Percentiles rank a stretch among this genome's conserved stretches.
phyloP scores from a whole-genome alignment of 2,113 vertebrate species.

The Crotalus viridis region DNA sequence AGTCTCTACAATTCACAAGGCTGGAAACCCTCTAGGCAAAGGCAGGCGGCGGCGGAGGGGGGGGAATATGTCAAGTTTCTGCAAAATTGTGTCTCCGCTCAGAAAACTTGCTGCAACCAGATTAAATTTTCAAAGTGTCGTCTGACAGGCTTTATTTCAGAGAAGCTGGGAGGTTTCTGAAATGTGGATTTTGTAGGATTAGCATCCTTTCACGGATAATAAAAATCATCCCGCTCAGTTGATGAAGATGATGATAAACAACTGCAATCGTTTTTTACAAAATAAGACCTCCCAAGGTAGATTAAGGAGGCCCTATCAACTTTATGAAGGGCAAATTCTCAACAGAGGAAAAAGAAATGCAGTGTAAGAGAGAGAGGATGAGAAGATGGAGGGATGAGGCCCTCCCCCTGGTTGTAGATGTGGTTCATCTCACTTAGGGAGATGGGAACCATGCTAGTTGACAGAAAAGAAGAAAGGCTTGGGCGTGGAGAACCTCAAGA shows the following conservation, averaged over 20 bases:
- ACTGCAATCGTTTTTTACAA: background rate
- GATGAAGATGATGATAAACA: background rate
- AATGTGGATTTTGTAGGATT: conserved; percentile 72
- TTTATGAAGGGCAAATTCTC: conserved; percentile 13
- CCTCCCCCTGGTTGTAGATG: background rate
- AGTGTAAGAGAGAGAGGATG: background rate
- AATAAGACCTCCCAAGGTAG: conserved; percentile 66
- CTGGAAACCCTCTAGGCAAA: background rate
- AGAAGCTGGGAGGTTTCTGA: conserved; percentile 67
- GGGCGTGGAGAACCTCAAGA: background rate
- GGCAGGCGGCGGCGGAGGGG: background rate
- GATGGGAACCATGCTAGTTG: background rate
- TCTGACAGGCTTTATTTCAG: conserved; percentile 68
- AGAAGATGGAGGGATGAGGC: background rate
- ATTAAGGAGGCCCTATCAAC: conserved; percentile 34
- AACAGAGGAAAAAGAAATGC: background rate
- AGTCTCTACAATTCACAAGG: background rate
- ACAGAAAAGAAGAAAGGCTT: background rate
- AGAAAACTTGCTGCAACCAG: conserved; percentile 35
- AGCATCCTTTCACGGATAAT: conserved; percentile 59
- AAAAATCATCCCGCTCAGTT: conserved; percentile 34
- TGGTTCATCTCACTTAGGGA: background rate
- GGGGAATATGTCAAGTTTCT: background rate
- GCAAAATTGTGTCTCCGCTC: conserved; percentile 27
- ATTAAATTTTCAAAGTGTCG: conserved; percentile 64